Conservation (phyloP, 2,888 invertebrate species). For the Anthophora plumipes region DNA sequence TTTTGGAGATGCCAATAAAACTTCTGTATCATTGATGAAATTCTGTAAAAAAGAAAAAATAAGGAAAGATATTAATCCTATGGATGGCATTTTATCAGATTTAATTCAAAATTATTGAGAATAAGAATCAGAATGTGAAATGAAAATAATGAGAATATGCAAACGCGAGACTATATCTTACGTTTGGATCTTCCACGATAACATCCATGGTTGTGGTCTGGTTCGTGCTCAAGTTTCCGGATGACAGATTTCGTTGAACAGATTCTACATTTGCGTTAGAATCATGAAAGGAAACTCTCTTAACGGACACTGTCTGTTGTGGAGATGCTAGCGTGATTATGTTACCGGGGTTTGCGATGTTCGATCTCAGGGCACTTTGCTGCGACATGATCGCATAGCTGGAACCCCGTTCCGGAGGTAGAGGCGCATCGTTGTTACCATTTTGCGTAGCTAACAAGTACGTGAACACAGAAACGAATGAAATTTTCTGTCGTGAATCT, state of each 20-base stretch:
- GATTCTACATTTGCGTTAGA: constrained; percentile 82
- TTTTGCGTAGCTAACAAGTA: constrained; percentile 77
- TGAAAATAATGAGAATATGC: too few species aligned
- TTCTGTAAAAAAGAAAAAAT: constrained; percentile 87
- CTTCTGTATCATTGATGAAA: constrained; percentile 92
- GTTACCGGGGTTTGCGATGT: constrained; percentile 81
- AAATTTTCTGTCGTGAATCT: too few species aligned
- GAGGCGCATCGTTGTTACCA: constrained; percentile 85
- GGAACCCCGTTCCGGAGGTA: constrained; percentile 95
- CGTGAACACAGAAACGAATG: background rate
- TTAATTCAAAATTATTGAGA: too few species aligned
- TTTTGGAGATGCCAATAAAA: constrained; percentile 91
- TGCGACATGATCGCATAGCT: constrained; percentile 95
- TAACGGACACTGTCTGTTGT: constrained; percentile 84
- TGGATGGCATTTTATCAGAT: too few species aligned
- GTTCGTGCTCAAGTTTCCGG: constrained; percentile 83
- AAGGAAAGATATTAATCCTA: too few species aligned
- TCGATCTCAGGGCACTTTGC: constrained; percentile 85
- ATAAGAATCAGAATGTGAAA: too few species aligned
- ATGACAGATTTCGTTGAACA: constrained; percentile 79
- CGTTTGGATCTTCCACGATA: constrained; percentile 92
- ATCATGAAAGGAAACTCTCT: constrained; percentile 92
- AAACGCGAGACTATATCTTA: constrained; percentile 84
- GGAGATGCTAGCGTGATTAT: constrained; percentile 73
- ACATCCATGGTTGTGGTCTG: constrained; percentile 85